Base-by-base conservation (phyloP, 2,888 invertebrate genomes). In the Dione juno region DNA sequence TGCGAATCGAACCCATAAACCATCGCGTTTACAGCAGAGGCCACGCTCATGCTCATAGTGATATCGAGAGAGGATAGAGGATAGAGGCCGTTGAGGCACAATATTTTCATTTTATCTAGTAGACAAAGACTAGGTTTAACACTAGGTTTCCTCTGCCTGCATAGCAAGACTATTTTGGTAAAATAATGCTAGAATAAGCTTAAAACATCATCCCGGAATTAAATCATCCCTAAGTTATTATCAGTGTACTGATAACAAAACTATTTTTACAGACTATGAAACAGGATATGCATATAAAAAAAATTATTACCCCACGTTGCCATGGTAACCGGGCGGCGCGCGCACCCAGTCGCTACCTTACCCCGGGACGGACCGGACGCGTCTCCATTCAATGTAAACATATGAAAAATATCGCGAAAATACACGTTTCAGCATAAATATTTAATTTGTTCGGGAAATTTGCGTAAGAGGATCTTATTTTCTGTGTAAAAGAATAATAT, bases 301-400 rank as follows among this genome's bases (percentile, higher is more conserved):
- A 70, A 66, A 71, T 69, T 71, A 69, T 66, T 66, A 75, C 63
- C 52, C 74, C 74, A 75, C 70, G 89, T 91, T 77, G 74, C 83
- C 83, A 90, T 89, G 84, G 81, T 69, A 81, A 92, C 90, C 77
- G 19, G 73, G 74, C 85, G 87, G 90, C 92, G 92, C 92, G 92
- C 92, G 92, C 92, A 91, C 28, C 86, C 89, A 92, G 92, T 92
- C 81, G 74, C 77, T 74, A 78, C 82, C 77, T 78, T 83, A 79
- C 85, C 74, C 70, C 79, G 77, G 78, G 48, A 71, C 76, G 69
- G 83, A 77, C 74, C 79, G 84, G 87, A 82, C 90, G 92, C 84
- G 85, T 85, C 70, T 64, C 48, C 43, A 37, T 66, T 67, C 70
- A 78, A 77, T 78, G 81, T 80, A 85, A 87, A 86, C 77, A 79